Evolutionary conservation across 2,113 vertebrate genomes (phyloP).

Genomic region (Cyanistes caeruleus): DNA sequence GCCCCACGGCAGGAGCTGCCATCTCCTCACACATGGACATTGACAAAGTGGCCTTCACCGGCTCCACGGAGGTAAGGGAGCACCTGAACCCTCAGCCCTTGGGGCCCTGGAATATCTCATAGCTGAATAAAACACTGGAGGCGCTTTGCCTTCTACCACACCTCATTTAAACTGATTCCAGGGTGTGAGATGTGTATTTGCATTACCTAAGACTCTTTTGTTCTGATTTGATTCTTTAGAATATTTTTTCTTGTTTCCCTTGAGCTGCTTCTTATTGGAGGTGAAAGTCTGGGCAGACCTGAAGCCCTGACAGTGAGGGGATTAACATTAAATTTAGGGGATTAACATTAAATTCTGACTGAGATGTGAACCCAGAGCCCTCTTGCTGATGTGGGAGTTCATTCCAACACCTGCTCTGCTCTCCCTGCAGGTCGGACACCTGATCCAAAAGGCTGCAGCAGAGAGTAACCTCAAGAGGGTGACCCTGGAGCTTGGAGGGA

Average conservation of each 20-base stretch:
- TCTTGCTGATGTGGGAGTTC: not conserved
- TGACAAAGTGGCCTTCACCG: slow-evolving; percentile 96
- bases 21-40: slow-evolving; percentile 88
- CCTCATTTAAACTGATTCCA: not conserved
- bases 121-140: not conserved
- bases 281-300: not conserved
- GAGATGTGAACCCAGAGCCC: not conserved
- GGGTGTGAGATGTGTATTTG: not conserved
- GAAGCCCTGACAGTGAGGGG: not conserved
- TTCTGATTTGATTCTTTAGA: not conserved
- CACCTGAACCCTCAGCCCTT: not conserved
- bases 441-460: slow-evolving; percentile 91
- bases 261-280: not conserved
- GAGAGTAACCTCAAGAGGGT: slow-evolving; percentile 93
- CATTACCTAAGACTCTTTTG: not conserved
- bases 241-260: not conserved
- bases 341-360: not conserved
- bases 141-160: not conserved
- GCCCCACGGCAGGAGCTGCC: slow-evolving; percentile 90
- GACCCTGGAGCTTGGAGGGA: slow-evolving; percentile 94
- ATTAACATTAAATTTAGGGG: not conserved
- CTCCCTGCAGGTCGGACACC: slow-evolving; percentile 85
- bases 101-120: rapidly evolving
- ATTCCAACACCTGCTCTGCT: not conserved
- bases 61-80: slow-evolving; percentile 89